Conservation (phyloP, 2,888 invertebrate species). For the Drosophila bunnanda region DNA sequence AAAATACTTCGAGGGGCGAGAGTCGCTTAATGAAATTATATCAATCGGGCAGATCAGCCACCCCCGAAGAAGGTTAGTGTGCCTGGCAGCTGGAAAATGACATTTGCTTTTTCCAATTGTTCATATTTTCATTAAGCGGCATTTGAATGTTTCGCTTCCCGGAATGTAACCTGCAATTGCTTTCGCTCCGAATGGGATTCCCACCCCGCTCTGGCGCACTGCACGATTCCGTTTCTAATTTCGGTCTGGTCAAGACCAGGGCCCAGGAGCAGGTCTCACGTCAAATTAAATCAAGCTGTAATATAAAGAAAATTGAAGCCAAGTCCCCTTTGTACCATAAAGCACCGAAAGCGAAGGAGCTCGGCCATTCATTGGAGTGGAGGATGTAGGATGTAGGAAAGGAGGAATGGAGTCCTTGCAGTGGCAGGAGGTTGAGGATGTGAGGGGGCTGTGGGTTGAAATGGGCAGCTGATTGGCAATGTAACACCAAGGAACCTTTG, state of each 20-base stretch:
- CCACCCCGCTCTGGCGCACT: conserved; percentile 2
- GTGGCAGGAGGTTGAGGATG: background rate
- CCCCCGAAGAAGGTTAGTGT: conserved; percentile 17
- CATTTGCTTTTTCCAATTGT: conserved; percentile 63
- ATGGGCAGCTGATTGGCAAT: conserved; percentile 66
- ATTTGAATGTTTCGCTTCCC: conserved; percentile 54
- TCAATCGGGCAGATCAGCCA: conserved; percentile 63
- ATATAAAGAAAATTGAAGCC: conserved; percentile 83
- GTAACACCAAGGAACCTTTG: conserved; percentile 49
- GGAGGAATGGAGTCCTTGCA: background rate
- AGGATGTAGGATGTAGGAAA: conserved; percentile 14
- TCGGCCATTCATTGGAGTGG: conserved; percentile 1
- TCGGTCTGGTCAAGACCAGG: conserved; percentile 58
- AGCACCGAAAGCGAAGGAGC: conserved; percentile 55
- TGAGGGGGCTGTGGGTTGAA: conserved; percentile 13
- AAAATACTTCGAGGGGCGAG: conserved; percentile 32
- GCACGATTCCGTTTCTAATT: conserved; percentile 41
- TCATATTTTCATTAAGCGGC: conserved; percentile 57
- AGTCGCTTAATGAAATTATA: conserved; percentile 73
- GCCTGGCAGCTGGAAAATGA: conserved; percentile 73
- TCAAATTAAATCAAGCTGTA: conserved; percentile 85
- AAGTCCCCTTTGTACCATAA: conserved; percentile 82
- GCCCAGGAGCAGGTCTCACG: conserved; percentile 80
- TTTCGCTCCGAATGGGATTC: conserved; percentile 34
- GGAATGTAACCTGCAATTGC: conserved; percentile 56